Conservation (phyloP, 2,888 invertebrate genomes). For the Synergus laeviventris region DNA sequence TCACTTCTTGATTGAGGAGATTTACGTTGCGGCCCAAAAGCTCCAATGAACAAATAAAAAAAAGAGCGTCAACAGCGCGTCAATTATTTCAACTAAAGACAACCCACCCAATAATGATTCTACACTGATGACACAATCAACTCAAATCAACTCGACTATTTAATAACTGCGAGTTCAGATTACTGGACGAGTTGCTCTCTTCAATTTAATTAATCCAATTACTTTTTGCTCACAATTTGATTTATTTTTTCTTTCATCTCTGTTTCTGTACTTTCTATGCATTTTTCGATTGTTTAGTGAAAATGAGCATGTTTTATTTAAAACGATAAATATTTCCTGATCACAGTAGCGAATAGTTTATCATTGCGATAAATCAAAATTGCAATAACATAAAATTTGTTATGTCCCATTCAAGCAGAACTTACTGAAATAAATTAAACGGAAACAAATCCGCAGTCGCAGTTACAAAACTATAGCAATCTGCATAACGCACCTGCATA, state of each 20-base stretch:
- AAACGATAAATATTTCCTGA: background rate
- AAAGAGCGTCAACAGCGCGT: slow-evolving; percentile 41
- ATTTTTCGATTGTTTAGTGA: background rate
- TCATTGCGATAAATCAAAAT: background rate
- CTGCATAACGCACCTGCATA: slow-evolving; percentile 16
- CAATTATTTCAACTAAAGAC: slow-evolving; percentile 48
- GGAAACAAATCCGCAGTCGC: slow-evolving; percentile 13
- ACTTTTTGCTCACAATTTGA: background rate
- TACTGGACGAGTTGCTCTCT: background rate
- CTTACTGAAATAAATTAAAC: slow-evolving; percentile 12
- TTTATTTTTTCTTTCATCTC: background rate
- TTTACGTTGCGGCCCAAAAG: slow-evolving; percentile 5
- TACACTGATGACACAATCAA: slow-evolving; percentile 5
- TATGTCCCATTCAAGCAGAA: background rate
- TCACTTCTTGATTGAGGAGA: slow-evolving; percentile 16
- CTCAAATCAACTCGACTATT: slow-evolving; percentile 12
- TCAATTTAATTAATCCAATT: slow-evolving; percentile 24
- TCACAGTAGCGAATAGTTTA: too few species aligned
- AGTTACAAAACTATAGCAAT: slow-evolving; percentile 27
- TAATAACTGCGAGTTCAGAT: slow-evolving; percentile 29
- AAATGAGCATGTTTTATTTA: background rate
- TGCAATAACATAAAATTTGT: background rate
- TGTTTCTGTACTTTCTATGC: background rate
- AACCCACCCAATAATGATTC: slow-evolving; percentile 29
- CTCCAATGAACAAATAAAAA: background rate